Base-by-base conservation (phyloP, 2,888 invertebrate genomes). In the Acanthopleura granulata region DNA sequence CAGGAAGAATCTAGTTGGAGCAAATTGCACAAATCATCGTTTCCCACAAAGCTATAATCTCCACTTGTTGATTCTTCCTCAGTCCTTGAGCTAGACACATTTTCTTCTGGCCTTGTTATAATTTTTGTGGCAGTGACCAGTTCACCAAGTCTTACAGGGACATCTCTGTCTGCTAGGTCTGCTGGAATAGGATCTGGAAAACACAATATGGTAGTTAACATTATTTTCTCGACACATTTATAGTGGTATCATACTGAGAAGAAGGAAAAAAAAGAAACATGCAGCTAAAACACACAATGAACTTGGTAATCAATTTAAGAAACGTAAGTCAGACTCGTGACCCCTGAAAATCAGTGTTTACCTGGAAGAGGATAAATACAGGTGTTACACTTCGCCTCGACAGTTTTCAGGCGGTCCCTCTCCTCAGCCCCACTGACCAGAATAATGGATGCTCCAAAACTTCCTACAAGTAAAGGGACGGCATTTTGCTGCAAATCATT, bases 371-470 rank as follows among this genome's bases (percentile, higher is more conserved):
- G 77, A n/a, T 79, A 72, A 62, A 90, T 87, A 16, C 74, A 77
- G 0, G 89, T 89, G 72, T 85, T 82, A 76, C 89, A 88, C 75
- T 84, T 84, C 74, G 80, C 81, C 79, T 88, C 87, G 62, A 89
- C 81, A 9, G 77, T 73, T 62, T 83, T 79, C 71, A 91, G 77
- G 22, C 84, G 78, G 25, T 81, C 77, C 74, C 83, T 77, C 75
- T 97, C 96, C 74, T 92, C 91, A 11, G 94, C 94, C 72, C 93
- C 92, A 82, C 94, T 92, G 14, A 95, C 91, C 76, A 97, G 93
- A 72, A 94, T 94, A 18, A 97, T 93, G 40, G 95, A 94, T 75
- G 93, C 92, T 73, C 97, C 97, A 89, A 93, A 93, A 0, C 95
- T 94, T 0, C 91, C 91, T 90, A 81, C 22, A 57, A 40, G 40